These are phyloP conservation scores for Aplocera efformata DNA, from an alignment of 2,888 invertebrate species.

Conservation along the genomic window DNA sequence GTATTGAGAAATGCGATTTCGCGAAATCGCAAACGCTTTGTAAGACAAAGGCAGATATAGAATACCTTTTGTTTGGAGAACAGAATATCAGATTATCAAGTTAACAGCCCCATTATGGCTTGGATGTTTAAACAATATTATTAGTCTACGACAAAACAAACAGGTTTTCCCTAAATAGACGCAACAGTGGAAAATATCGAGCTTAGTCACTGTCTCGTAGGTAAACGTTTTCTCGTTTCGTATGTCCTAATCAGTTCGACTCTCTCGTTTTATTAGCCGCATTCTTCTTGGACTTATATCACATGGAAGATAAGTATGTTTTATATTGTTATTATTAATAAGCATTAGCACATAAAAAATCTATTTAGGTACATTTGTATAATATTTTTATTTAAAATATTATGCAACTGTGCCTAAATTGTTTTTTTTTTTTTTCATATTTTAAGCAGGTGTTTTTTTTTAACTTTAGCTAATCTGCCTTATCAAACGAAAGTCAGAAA, in stretches of 20 bases:
- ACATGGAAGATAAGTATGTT: too few relatives aligned
- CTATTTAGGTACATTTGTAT: too few relatives aligned
- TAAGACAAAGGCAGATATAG: background rate
- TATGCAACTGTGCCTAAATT: too few relatives aligned
- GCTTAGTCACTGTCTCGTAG: background rate
- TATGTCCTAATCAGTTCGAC: conserved; percentile 18
- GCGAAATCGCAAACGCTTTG: background rate
- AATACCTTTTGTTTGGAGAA: background rate
- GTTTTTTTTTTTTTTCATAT: too few relatives aligned
- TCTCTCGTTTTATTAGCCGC: conserved; percentile 5
- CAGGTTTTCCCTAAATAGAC: conserved; percentile 3
- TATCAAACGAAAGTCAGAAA: too few relatives aligned
- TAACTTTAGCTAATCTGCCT: too few relatives aligned
- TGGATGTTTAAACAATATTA: too few relatives aligned
- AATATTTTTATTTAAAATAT: too few relatives aligned
- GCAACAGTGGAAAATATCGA: conserved; percentile 5
- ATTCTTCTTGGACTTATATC: conserved; percentile 13
- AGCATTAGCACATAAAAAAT: too few relatives aligned
- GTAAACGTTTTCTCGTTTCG: conserved; percentile 1
- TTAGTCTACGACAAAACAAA: conserved; percentile 2
- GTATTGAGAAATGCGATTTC: background rate
- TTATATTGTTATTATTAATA: too few relatives aligned
- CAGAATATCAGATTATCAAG: conserved; percentile 1
- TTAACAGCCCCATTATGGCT: background rate
- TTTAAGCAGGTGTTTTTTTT: too few relatives aligned